phyloP scores from a whole-genome alignment of 1,140 invertebrate species.

The Holcopasites calliopsidis region DNA sequence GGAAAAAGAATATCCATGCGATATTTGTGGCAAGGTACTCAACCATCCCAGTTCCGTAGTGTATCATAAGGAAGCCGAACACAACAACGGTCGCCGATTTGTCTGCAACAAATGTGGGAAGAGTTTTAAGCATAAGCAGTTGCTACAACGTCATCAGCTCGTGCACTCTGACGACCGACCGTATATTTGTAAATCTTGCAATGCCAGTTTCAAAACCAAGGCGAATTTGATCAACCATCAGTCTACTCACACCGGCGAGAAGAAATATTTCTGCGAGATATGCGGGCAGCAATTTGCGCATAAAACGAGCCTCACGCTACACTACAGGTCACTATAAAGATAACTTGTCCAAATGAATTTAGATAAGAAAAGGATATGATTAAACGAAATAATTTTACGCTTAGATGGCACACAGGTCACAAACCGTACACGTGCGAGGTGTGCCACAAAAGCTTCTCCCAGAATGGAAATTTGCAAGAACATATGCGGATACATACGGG shows the following conservation, averaged over 20 bases:
- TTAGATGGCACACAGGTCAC: slow-evolving; percentile 80
- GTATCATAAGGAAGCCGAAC: slow-evolving; percentile 86
- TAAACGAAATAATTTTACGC: slow-evolving; percentile 6
- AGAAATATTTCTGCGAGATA: slow-evolving; percentile 86
- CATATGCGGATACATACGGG: slow-evolving; percentile 83
- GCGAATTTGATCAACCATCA: slow-evolving; percentile 86
- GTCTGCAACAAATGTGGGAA: slow-evolving; percentile 86
- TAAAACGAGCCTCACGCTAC: slow-evolving; percentile 86
- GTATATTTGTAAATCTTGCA: slow-evolving; percentile 82
- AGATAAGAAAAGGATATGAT: background rate
- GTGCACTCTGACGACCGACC: slow-evolving; percentile 85
- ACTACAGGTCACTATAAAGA: slow-evolving; percentile 79
- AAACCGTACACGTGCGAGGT: slow-evolving; percentile 83
- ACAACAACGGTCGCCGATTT: slow-evolving; percentile 83
- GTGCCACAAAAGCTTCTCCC: slow-evolving; percentile 83
- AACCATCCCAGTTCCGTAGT: slow-evolving; percentile 84
- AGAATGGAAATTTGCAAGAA: slow-evolving; percentile 83
- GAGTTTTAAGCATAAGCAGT: slow-evolving; percentile 85
- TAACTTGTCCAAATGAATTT: background rate
- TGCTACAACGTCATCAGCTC: slow-evolving; percentile 85
- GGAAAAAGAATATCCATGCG: slow-evolving; percentile 82
- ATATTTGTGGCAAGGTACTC: slow-evolving; percentile 85
- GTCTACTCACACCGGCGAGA: slow-evolving; percentile 85
- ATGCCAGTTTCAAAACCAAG: slow-evolving; percentile 85
- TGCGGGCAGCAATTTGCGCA: slow-evolving; percentile 88